Percentiles rank a stretch among this genome's conserved stretches.
phyloP scores from a whole-genome alignment of 2,797 vertebrate genomes.

The Podarcis lilfordi region DNA sequence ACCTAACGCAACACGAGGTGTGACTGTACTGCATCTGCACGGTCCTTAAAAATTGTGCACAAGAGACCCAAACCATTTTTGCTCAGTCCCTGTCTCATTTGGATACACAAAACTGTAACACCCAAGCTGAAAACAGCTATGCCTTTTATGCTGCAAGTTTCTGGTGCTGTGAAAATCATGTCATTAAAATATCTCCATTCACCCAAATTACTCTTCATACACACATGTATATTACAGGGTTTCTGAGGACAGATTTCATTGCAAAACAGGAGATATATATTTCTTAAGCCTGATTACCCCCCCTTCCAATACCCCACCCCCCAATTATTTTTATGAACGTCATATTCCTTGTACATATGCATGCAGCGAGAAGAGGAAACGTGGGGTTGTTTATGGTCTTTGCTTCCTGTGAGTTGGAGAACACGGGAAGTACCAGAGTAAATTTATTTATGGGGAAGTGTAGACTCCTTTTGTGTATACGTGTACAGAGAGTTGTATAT shows the following conservation, averaged over 20 bases:
- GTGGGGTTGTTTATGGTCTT: conserved; percentile 74
- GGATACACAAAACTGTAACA: conserved; percentile 40
- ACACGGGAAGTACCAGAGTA: conserved; percentile 69
- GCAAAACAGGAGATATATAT: conserved; percentile 34
- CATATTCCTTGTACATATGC: conserved; percentile 71
- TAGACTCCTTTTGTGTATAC: conserved; percentile 74
- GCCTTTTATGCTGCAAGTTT: conserved; percentile 55
- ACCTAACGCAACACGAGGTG: too few relatives aligned
- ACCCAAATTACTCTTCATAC: conserved; percentile 46
- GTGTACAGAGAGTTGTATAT: conserved; percentile 79
- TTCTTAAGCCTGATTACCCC: conserved; percentile 40
- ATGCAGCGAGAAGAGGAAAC: conserved; percentile 63
- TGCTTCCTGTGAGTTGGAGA: conserved; percentile 72
- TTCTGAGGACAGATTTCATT: conserved; percentile 47
- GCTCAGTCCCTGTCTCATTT: conserved; percentile 53
- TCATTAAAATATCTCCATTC: conserved; percentile 49
- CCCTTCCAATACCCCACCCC: conserved; percentile 21
- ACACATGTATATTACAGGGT: conserved; percentile 45
- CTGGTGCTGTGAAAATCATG: conserved; percentile 44
- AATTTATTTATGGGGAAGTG: conserved; percentile 68
- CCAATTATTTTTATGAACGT: conserved; percentile 48
- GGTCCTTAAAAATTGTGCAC: not conserved
- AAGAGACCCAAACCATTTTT: conserved; percentile 58
- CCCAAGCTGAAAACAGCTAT: conserved; percentile 55
- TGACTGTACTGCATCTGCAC: not conserved